Evolutionary conservation across 2,888 invertebrate genomes (phyloP).

Genomic region (Nipponacmea schrenckii): DNA sequence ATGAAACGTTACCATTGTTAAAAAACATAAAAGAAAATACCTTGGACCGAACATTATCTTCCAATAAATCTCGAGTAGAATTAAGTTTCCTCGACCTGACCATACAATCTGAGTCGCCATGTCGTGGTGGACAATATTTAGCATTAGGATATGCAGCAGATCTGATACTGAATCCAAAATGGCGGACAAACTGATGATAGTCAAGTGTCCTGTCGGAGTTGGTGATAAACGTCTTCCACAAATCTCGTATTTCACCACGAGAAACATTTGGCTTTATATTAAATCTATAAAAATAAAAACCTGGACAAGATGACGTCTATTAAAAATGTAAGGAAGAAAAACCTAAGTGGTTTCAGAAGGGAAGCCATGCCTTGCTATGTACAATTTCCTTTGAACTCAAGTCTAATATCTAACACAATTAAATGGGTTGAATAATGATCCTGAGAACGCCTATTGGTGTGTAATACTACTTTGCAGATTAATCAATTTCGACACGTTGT

Average conservation of each 20-base stretch:
- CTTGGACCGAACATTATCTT: slow-evolving; percentile 65
- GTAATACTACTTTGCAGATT: too few relatives aligned
- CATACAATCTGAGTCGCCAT: slow-evolving; percentile 66
- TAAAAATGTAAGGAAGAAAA: neutral
- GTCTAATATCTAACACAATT: too few relatives aligned
- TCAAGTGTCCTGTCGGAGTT: slow-evolving; percentile 65
- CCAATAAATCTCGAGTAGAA: slow-evolving; percentile 65
- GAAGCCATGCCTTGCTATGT: too few relatives aligned
- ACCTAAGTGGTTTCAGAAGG: neutral
- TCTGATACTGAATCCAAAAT: slow-evolving; percentile 64
- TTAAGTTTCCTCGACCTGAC: slow-evolving; percentile 65
- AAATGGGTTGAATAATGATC: too few relatives aligned
- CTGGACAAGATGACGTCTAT: neutral
- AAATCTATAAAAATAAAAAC: slow-evolving; percentile 23
- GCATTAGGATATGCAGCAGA: slow-evolving; percentile 67
- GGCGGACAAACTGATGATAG: slow-evolving; percentile 64
- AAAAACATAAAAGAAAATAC: slow-evolving; percentile 33
- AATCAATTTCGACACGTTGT: too few relatives aligned
- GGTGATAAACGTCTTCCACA: slow-evolving; percentile 67
- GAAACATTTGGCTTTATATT: slow-evolving; percentile 60
- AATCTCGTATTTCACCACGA: slow-evolving; percentile 63
- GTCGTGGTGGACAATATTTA: slow-evolving; percentile 62
- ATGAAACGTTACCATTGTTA: too few relatives aligned
- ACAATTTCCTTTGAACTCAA: neutral
- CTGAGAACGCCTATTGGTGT: too few relatives aligned